Percentiles rank a stretch among this genome's conserved stretches.
Evolutionary conservation across 2,888 invertebrate species (phyloP).

Genomic region (Aspidapion aeneum): DNA sequence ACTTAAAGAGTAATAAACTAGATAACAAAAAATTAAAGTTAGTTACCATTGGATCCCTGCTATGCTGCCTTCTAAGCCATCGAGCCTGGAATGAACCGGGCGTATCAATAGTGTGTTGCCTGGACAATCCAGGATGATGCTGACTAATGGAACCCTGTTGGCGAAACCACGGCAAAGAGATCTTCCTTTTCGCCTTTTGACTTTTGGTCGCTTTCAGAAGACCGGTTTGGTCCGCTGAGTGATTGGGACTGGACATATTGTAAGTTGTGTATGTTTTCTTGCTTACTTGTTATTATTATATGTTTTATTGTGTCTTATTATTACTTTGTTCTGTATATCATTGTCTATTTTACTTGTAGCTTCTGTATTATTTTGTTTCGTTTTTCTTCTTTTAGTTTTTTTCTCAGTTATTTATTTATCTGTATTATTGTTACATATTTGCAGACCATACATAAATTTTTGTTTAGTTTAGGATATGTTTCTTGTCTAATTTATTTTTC

Average conservation of each 20-base stretch:
- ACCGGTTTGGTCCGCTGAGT: neutral
- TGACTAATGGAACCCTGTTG: constrained; percentile 77
- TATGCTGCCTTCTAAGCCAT: constrained; percentile 64
- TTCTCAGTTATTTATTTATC: too few relatives aligned
- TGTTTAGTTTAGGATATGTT: too few relatives aligned
- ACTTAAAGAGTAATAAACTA: too few relatives aligned
- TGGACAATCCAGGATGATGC: constrained; percentile 70
- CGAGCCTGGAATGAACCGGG: constrained; percentile 81
- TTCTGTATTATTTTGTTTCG: neutral
- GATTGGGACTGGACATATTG: neutral
- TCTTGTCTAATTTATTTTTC: too few relatives aligned
- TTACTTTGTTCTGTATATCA: too few relatives aligned
- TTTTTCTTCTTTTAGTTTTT: neutral
- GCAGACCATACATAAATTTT: too few relatives aligned
- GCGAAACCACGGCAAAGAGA: constrained; percentile 86
- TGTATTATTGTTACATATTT: too few relatives aligned
- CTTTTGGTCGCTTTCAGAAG: constrained; percentile 39
- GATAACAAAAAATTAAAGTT: too few relatives aligned
- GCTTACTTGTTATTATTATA: too few relatives aligned
- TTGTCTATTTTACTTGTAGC: too few relatives aligned
- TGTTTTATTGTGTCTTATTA: too few relatives aligned
- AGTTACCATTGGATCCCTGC: constrained; percentile 53
- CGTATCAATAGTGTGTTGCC: constrained; percentile 89
- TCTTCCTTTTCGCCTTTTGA: constrained; percentile 77
- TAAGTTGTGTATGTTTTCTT: too few relatives aligned